These are phyloP conservation scores for Salvelinus alpinus DNA, from an alignment of 2,113 vertebrate genomes.

Conservation along the genomic window DNA sequence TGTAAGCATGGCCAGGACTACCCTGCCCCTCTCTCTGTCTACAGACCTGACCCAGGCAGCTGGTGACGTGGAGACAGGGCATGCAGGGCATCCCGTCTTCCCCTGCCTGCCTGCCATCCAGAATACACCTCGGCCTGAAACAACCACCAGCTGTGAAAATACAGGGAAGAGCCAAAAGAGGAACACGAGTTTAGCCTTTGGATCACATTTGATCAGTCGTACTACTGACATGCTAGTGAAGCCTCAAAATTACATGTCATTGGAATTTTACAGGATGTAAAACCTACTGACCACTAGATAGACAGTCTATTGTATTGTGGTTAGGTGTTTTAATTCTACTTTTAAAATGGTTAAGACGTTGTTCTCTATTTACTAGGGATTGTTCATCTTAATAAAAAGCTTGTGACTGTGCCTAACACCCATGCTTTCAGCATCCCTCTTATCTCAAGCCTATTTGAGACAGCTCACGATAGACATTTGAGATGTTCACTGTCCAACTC, in stretches of 20 bases:
- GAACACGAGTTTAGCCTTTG: constrained; percentile 15
- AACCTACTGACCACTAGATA: too few species aligned
- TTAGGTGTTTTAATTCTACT: too few species aligned
- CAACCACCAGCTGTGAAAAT: constrained; percentile 54
- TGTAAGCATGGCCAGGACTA: background rate
- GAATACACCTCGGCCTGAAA: constrained; percentile 9
- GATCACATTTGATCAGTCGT: background rate
- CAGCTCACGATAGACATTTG: constrained; percentile 33
- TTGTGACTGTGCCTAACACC: too few species aligned
- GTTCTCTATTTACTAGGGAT: too few species aligned
- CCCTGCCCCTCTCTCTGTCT: background rate
- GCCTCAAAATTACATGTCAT: too few species aligned
- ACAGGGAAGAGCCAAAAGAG: constrained; percentile 31
- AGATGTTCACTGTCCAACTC: background rate
- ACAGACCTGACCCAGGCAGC: constrained; percentile 34
- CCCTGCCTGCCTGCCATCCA: too few species aligned
- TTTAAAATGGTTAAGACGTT: too few species aligned
- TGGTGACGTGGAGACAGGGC: constrained; percentile 31
- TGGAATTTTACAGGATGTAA: too few species aligned
- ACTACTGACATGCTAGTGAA: too few species aligned
- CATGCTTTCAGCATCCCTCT: background rate
- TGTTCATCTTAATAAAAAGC: too few species aligned
- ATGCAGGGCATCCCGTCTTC: constrained; percentile 10
- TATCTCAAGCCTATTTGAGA: background rate
- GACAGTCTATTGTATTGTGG: too few species aligned